Evolutionary conservation across 2,113 vertebrate genomes (phyloP).

Genomic region (Crotalus helleri): DNA sequence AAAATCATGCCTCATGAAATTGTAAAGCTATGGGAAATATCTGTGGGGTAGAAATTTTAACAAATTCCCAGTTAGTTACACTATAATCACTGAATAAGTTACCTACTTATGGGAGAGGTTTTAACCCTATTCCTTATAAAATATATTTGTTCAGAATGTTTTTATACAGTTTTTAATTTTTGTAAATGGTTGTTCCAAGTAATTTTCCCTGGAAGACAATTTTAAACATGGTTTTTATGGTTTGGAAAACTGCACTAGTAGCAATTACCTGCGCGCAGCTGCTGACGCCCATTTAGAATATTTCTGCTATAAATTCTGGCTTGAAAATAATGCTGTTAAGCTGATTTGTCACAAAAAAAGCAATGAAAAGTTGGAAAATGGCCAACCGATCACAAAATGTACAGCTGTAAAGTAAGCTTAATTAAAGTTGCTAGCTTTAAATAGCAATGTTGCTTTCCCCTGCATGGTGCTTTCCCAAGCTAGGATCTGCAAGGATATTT

Average conservation of each 20-base stretch:
- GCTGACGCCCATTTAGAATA: slow-evolving; percentile 28
- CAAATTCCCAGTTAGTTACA: background rate
- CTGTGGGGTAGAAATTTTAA: background rate
- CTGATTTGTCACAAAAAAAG: slow-evolving; percentile 27
- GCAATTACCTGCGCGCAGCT: slow-evolving; percentile 19
- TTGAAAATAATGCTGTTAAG: background rate
- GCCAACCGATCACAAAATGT: slow-evolving; percentile 26
- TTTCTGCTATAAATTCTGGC: slow-evolving; percentile 12
- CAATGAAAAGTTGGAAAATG: slow-evolving; percentile 27
- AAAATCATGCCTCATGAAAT: background rate
- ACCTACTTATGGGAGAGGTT: background rate
- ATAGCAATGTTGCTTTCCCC: slow-evolving; percentile 14
- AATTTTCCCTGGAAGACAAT: background rate
- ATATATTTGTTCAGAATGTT: slow-evolving; percentile 2
- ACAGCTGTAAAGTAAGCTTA: background rate
- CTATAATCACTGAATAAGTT: accelerated
- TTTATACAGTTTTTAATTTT: background rate
- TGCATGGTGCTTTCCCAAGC: background rate
- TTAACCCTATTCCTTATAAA: background rate
- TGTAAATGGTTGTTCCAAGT: background rate
- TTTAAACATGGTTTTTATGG: background rate
- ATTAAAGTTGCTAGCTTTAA: slow-evolving; percentile 37
- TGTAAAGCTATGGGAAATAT: background rate
- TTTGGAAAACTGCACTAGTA: slow-evolving; percentile 5
- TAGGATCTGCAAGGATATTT: background rate